Conservation (phyloP, 92 coral and sea anemone genomes). For the Chrysogorgia sp. region DNA sequence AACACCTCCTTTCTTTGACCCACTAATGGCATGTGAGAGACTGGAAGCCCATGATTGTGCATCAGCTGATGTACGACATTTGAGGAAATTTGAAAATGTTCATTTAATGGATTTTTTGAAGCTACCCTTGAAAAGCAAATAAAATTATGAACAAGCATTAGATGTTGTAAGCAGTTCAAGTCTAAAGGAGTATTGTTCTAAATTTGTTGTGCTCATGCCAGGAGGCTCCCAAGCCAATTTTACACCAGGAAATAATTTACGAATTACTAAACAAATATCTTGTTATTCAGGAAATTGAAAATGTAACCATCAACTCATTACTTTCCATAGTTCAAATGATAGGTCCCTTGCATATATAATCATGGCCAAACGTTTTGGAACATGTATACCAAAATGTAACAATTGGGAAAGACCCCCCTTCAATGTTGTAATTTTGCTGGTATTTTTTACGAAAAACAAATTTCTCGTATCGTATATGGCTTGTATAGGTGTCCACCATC, state of each 20-base stretch:
- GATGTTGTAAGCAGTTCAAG: constrained; percentile 38
- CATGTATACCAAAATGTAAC: too few relatives aligned
- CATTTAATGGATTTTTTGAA: constrained; percentile 53
- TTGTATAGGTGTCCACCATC: too few relatives aligned
- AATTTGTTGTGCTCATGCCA: constrained; percentile 60
- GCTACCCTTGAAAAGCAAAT: constrained; percentile 49
- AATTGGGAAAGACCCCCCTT: too few relatives aligned
- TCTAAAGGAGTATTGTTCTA: constrained; percentile 46
- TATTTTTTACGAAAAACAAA: too few relatives aligned
- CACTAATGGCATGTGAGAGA: constrained; percentile 50
- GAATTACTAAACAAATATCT: not conserved
- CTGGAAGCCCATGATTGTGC: constrained; percentile 65
- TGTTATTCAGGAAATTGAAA: not conserved
- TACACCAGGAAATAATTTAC: constrained; percentile 51
- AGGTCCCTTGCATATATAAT: constrained; percentile 56
- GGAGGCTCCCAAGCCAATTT: constrained; percentile 66
- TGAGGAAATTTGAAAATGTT: constrained; percentile 53
- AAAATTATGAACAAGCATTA: constrained; percentile 55
- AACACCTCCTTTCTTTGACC: constrained; percentile 55
- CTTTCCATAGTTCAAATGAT: constrained; percentile 49
- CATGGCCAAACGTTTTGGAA: too few relatives aligned
- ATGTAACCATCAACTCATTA: constrained; percentile 8
- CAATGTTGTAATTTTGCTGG: too few relatives aligned
- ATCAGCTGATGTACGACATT: constrained; percentile 23
- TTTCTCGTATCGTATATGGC: too few relatives aligned